phyloP scores from a whole-genome alignment of 2,797 vertebrate species.

The Sebastiscus tertius region DNA sequence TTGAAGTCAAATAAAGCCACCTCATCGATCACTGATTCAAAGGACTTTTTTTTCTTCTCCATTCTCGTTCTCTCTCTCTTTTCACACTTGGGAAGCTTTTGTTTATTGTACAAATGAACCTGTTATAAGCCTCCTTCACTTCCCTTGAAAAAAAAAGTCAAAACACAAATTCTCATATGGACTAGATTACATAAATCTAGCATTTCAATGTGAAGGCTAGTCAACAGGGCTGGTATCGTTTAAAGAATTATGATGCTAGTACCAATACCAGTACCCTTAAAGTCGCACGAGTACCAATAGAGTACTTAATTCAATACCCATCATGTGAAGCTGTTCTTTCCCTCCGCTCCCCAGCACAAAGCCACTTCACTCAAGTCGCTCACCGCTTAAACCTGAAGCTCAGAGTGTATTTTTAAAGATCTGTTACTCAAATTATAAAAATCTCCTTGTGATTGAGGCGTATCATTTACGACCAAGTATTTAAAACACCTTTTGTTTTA shows the following conservation, averaged over 20 bases:
- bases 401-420: background rate
- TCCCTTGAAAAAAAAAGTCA: conserved; percentile 17
- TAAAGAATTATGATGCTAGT: no score
- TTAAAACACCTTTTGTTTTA: conserved; percentile 36
- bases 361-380: background rate
- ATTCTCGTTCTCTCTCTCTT: conserved; percentile 67
- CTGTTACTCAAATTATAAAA: conserved; percentile 8
- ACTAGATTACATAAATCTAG: conserved; percentile 20
- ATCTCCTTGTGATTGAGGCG: background rate
- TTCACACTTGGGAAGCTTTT: conserved; percentile 69
- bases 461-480: conserved; percentile 3
- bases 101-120: conserved; percentile 72
- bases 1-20: conserved; percentile 92
- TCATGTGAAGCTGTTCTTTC: background rate
- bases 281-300: background rate
- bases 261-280: background rate
- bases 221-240: background rate
- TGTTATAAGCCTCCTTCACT: conserved; percentile 63
- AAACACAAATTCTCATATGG: conserved; percentile 40
- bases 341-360: background rate
- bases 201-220: conserved; percentile 2
- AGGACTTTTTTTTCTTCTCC: conserved; percentile 60
- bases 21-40: conserved; percentile 96
- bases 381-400: background rate
- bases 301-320: background rate